phyloP scores from a whole-genome alignment of 2,888 invertebrate genomes.

The Pasiphila rectangulata region DNA sequence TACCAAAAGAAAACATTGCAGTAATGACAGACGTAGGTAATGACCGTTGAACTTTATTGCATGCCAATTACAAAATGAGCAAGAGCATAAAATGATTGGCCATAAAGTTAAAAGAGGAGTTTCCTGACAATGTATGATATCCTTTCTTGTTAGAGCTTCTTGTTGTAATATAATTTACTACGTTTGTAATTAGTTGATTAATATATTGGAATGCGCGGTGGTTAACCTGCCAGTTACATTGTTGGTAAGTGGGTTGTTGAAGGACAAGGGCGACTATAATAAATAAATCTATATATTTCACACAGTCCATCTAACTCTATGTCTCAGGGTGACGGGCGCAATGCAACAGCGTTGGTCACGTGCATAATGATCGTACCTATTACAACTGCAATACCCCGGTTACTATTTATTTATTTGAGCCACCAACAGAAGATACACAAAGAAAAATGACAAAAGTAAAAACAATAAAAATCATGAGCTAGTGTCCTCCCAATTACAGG shows the following conservation, averaged over 20 bases:
- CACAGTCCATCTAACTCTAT: no score
- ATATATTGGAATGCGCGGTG: conserved; percentile 12
- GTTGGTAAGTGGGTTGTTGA: conserved; percentile 1
- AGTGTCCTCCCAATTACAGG: no score
- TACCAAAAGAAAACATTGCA: conserved; percentile 15
- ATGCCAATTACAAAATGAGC: conserved; percentile 65
- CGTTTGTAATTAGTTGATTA: conserved; percentile 19
- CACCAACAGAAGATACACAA: no score
- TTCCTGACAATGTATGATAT: conserved; percentile 52
- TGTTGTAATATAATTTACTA: conserved; percentile 19
- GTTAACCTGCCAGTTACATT: not conserved
- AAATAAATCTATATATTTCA: no score
- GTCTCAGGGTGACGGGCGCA: no score
- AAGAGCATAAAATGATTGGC: conserved; percentile 61
- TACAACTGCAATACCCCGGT: no score
- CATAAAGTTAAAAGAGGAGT: conserved; percentile 46
- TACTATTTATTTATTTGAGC: no score
- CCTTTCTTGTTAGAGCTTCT: conserved; percentile 31
- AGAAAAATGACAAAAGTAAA: no score
- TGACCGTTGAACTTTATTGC: conserved; percentile 65
- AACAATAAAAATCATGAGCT: no score
- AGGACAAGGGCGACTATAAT: no score
- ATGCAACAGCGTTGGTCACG: no score
- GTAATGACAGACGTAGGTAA: conserved; percentile 57
- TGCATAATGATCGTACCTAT: not conserved